These are phyloP conservation scores for Thereva nobilitata DNA, from an alignment of 2,888 invertebrate species.

Conservation along the genomic window DNA sequence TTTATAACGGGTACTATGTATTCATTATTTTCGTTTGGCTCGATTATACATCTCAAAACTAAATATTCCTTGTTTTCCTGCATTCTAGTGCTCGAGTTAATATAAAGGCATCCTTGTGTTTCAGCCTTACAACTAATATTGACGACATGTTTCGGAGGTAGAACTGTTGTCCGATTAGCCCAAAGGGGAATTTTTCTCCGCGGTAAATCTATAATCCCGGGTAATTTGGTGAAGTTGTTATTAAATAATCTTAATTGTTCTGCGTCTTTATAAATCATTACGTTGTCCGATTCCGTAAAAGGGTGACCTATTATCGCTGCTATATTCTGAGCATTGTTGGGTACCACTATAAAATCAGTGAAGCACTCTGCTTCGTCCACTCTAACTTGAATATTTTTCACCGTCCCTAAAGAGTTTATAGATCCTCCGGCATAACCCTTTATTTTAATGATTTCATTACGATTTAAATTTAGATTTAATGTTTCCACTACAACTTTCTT, in stretches of 20 bases:
- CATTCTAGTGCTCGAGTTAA: not conserved
- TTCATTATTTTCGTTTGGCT: not conserved
- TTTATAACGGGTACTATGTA: constrained; percentile 8
- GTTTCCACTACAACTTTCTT: not conserved
- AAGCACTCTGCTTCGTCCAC: not conserved
- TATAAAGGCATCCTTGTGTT: not conserved
- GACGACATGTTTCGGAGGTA: not conserved
- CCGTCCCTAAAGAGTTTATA: not conserved
- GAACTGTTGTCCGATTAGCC: constrained; percentile 2
- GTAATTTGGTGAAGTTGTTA: not conserved
- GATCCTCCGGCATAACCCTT: constrained; percentile 15
- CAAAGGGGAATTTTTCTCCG: not conserved
- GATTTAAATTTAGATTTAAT: not conserved
- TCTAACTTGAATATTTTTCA: constrained; percentile 3
- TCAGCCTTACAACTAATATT: constrained; percentile 4
- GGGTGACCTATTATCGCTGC: constrained; percentile 5
- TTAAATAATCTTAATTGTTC: not conserved
- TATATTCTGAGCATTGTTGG: not conserved
- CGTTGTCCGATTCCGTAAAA: constrained; percentile 7
- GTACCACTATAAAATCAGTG: constrained; percentile 2
- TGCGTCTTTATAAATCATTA: constrained; percentile 3
- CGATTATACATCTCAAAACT: not conserved
- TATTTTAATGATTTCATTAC: too few species aligned
- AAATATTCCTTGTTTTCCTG: not conserved
- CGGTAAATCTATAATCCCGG: not conserved